Percentiles rank a stretch among this genome's conserved stretches.
These are phyloP conservation scores for Ceratothoa steindachneri DNA, from an alignment of 2,888 invertebrate genomes.

Conservation along the genomic window DNA sequence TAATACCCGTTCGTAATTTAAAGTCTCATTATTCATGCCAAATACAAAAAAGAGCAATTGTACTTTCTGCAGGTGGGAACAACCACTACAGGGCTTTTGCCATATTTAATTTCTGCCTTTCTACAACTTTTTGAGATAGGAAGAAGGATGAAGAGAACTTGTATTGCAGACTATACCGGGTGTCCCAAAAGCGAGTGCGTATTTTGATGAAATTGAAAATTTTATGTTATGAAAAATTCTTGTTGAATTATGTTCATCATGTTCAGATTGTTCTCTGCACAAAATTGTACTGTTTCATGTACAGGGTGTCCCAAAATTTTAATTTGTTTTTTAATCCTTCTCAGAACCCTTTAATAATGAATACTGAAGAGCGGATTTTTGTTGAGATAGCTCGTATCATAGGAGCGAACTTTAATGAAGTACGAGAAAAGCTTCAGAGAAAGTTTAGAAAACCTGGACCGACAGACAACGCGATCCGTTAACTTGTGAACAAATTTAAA, in stretches of 20 bases:
- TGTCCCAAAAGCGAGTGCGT: not conserved
- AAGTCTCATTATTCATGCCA: too few species aligned
- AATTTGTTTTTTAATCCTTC: not conserved
- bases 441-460: not conserved
- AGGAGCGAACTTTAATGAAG: not conserved
- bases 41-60: too few species aligned
- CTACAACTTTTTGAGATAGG: too few species aligned
- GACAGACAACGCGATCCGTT: not conserved
- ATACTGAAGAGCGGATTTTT: not conserved
- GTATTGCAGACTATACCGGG: too few species aligned
- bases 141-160: too few species aligned
- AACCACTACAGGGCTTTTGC: too few species aligned
- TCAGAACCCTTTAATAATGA: not conserved
- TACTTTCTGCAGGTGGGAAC: too few species aligned
- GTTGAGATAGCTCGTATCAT: not conserved
- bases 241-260: not conserved
- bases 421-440: not conserved
- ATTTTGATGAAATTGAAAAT: not conserved
- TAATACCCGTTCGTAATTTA: too few species aligned
- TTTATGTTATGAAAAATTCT: not conserved
- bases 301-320: too few species aligned
- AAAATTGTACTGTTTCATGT: too few species aligned
- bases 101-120: too few species aligned
- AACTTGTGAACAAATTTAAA: not conserved
- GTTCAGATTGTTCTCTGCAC: not conserved